Percentiles rank a stretch among this genome's conserved stretches.
These are phyloP conservation scores for Tetraneura akinire DNA, from an alignment of 1,140 invertebrate species.

Conservation along the genomic window DNA sequence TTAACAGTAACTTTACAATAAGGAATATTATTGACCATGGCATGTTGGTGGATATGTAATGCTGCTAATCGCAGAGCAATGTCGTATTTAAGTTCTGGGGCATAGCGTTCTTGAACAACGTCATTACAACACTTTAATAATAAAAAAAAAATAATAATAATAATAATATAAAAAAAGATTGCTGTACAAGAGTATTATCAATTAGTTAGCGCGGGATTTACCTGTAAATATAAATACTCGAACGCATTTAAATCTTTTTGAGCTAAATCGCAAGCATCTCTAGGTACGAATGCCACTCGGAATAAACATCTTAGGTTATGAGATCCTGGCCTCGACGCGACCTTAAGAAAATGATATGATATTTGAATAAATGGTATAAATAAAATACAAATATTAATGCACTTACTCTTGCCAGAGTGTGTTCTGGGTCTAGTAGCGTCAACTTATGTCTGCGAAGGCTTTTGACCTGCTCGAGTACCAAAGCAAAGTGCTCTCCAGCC, in stretches of 20 bases:
- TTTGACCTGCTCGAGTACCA: conserved; percentile 89
- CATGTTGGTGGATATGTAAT: conserved; percentile 87
- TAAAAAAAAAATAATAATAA: conserved; percentile 32
- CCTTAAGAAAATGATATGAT: conserved; percentile 63
- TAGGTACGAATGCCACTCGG: conserved; percentile 83
- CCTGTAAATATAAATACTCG: conserved; percentile 85
- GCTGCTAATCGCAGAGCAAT: conserved; percentile 81
- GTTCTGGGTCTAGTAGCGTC: conserved; percentile 78
- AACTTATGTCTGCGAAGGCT: conserved; percentile 80
- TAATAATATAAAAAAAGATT: no score
- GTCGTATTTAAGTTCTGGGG: conserved; percentile 86
- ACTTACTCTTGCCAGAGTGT: conserved; percentile 79
- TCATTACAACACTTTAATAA: conserved; percentile 82
- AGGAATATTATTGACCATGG: conserved; percentile 73
- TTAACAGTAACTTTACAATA: conserved; percentile 80
- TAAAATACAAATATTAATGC: neutral
- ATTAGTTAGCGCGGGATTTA: conserved; percentile 55
- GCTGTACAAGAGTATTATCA: neutral
- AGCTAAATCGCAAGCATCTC: conserved; percentile 78
- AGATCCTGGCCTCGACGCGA: conserved; percentile 81
- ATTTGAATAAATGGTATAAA: neutral
- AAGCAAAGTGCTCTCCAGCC: conserved; percentile 79
- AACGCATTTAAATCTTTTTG: conserved; percentile 80
- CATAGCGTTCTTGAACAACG: conserved; percentile 86
- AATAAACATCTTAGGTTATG: conserved; percentile 87